A percentile compares a stretch with the other conserved stretches of the same genome.
Conservation (phyloP, 2,113 vertebrate genomes). For the Ardeotis arabs region DNA sequence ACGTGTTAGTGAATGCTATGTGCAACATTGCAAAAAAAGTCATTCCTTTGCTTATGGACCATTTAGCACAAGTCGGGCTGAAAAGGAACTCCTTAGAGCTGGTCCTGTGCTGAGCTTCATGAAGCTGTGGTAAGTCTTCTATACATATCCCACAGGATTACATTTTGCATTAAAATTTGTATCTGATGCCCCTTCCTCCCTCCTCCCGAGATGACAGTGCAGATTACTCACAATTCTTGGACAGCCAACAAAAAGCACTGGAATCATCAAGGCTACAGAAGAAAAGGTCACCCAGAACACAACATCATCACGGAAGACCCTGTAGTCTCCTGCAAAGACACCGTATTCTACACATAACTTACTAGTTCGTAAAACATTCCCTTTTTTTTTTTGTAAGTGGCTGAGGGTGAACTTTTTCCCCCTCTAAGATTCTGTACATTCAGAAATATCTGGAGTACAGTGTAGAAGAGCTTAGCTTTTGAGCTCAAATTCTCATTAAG, state of each 20-base stretch:
- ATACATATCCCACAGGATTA: neutral
- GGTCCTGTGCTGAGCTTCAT: neutral
- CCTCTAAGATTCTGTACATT: neutral
- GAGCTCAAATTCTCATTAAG: neutral
- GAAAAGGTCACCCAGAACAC: slow-evolving; percentile 92
- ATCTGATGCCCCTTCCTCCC: neutral
- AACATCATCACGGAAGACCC: slow-evolving; percentile 79
- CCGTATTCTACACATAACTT: neutral
- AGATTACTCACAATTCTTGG: slow-evolving; percentile 86
- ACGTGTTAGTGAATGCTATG: neutral
- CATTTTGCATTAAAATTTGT: neutral
- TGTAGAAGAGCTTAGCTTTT: neutral
- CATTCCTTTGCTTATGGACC: neutral
- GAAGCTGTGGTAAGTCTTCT: neutral
- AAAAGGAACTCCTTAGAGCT: neutral
- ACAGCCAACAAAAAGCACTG: slow-evolving; percentile 85
- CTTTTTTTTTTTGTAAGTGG: neutral
- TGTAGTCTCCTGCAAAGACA: slow-evolving; percentile 81
- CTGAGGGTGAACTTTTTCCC: neutral
- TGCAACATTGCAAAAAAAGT: neutral
- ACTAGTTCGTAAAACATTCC: neutral
- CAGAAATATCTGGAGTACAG: neutral
- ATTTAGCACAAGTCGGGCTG: neutral
- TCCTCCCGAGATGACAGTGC: neutral
- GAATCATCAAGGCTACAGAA: slow-evolving; percentile 79